A percentile compares a stretch with the other conserved stretches of the same genome.
Conservation (phyloP, 2,113 vertebrate genomes). For the Colinus virginianus region DNA sequence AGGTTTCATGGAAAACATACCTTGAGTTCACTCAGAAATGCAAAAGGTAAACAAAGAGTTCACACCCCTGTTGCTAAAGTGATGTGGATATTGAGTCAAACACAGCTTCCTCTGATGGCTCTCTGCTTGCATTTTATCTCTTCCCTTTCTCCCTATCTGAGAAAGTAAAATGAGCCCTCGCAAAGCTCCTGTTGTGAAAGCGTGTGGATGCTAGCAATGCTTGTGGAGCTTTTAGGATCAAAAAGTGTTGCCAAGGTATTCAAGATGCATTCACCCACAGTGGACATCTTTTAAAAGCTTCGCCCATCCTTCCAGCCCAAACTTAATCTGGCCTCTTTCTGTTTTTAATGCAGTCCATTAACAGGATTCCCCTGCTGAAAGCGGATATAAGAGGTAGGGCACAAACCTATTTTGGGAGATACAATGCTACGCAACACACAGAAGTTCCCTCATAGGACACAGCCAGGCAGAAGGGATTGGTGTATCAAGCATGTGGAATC, state of each 20-base stretch:
- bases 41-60: neutral
- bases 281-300: constrained; percentile 32
- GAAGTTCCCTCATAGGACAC: neutral
- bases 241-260: neutral
- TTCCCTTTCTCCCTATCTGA: neutral
- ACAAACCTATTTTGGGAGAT: constrained; percentile 17
- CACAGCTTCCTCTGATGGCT: neutral
- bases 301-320: neutral
- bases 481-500: neutral
- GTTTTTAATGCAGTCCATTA: constrained; percentile 42
- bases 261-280: neutral
- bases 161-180: fast-evolving
- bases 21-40: neutral
- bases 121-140: neutral
- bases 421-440: fast-evolving
- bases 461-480: neutral
- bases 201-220: neutral
- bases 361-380: constrained; percentile 16
- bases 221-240: neutral
- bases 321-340: neutral
- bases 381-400: neutral
- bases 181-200: neutral
- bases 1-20: neutral
- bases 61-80: neutral
- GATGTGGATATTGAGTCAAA: neutral